A percentile compares a stretch with the other conserved stretches of the same genome.
Evolutionary conservation across 2,797 vertebrate species (phyloP).

Genomic region (Huso huso): DNA sequence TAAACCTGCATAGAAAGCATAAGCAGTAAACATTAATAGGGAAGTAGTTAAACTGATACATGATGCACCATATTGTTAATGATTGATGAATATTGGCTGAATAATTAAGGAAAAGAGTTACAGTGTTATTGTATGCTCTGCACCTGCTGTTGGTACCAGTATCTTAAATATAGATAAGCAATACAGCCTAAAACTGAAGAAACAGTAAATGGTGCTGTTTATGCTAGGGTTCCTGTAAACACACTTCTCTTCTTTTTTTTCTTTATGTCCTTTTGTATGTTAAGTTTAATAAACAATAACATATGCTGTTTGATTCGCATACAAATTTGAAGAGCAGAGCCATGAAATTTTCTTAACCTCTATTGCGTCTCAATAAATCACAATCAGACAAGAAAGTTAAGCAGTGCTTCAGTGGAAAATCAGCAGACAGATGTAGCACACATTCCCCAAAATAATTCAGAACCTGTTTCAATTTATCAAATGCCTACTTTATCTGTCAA

Average conservation of each 20-base stretch:
- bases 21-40: too few species aligned
- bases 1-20: too few species aligned
- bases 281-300: conserved; percentile 57
- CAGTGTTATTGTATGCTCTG: background rate
- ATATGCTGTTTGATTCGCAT: conserved; percentile 63
- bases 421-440: conserved; percentile 63
- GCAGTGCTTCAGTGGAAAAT: conserved; percentile 56
- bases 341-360: conserved; percentile 68
- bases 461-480: conserved; percentile 76
- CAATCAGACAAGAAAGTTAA: conserved; percentile 68
- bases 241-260: background rate
- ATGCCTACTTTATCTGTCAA: conserved; percentile 72
- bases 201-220: background rate
- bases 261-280: conserved; percentile 44
- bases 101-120: background rate
- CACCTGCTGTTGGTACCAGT: background rate
- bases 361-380: conserved; percentile 68
- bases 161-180: background rate
- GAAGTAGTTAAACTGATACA: background rate
- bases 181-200: background rate
- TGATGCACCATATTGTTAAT: background rate
- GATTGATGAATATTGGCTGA: background rate
- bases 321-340: conserved; percentile 61
- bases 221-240: background rate
- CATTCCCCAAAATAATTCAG: conserved; percentile 68